Evolutionary conservation across 2,797 vertebrate genomes (phyloP), one percentile per base, ranked within the genome.

Genomic region (Sebastes kiyomatsui): DNA sequence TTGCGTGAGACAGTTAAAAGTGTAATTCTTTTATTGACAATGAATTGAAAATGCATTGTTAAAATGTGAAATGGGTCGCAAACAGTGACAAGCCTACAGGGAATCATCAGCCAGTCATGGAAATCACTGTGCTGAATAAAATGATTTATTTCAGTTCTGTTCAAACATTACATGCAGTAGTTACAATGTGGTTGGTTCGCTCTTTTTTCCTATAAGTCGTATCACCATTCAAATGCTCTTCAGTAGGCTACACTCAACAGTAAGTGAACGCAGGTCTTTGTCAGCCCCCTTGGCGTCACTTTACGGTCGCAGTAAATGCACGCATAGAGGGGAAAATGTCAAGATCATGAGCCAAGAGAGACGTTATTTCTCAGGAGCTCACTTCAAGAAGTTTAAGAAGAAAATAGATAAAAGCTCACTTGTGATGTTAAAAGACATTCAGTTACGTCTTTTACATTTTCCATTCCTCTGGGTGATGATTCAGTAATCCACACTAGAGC

Each of bases 401-500:
- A 72, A 84, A 85, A 81, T 22, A 55, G 72, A 77, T 82, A 54
- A 54, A 54, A 54, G 49, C 49, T n/a, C 49, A n/a, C 49, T n/a
- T 20, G 7, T 9, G 20, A 74, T 68, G 52, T 75, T 62, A 56
- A 71, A 38, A 81, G 72, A 35, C 35, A 49, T 66, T 74, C 42
- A 27, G 38, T 79, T 66, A 20, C 64, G 30, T 76, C 59, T 78
- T 83, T 81, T 65, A 58, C 65, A 22, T 77, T 71, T 58, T 61
- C 30, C 14, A 30, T 72, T 77, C 56, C 71, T 64, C 20, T 68
- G 42, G 23, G 52, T 66, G 49, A 83, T 58, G 49, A 58, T 13
- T 62, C 75, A 80, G 30, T 81, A 83, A 87, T 81, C 60, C 60
- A 80, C 69, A 75, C 33, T 27, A 22, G 74, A 67, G 83, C 81